Evolutionary conservation across 2,888 invertebrate genomes (phyloP), one percentile per base, ranked within the genome.

Genomic region (Petrolisthes cinctipes): DNA sequence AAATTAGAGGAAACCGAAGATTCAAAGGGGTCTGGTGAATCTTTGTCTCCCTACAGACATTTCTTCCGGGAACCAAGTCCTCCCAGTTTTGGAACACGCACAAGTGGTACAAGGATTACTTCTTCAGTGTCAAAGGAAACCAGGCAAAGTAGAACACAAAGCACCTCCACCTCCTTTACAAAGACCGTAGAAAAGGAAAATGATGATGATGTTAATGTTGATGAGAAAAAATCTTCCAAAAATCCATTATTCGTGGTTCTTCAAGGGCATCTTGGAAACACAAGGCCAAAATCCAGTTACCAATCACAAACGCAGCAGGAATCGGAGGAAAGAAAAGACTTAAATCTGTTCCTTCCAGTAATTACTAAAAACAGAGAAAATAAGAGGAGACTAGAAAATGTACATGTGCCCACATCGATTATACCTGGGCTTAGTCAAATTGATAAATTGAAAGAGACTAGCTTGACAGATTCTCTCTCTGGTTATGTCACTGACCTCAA

Each of bases 401-500:
- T 71, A 7, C 6, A 71, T n/a, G 20, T 71, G 6, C 71, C 71
- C 6, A 17, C 71, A 71, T 71, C 71, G 14, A 5, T 71, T 20
- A n/a, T 71, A 14, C 71, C 71, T n/a, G 71, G 71, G 20, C 20
- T 71, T 17, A 20, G 71, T 6, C 14, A 20, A n/a, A n/a, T 71
- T 4, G 20, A 71, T 7, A 20, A 71, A 4, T 20, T 71, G 7
- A 20, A 6, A 20, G 20, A 6, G 5, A 71, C 71, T 71, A 71
- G 20, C 14, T n/a, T 71, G 71, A 71, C 71, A 20, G 71, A 71
- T 71, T 71, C 71, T 71, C 71, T 71, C 20, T n/a, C 71, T 14
- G 71, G 71, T 7, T 71, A 71, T 20, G 71, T 71, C 71, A 71
- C 71, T 6, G 20, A 71, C 20, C 71, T 71, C 71, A 71, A 71